Base-by-base conservation (phyloP, 2,797 vertebrate genomes). In the Hyperoplus lanceolatus region DNA sequence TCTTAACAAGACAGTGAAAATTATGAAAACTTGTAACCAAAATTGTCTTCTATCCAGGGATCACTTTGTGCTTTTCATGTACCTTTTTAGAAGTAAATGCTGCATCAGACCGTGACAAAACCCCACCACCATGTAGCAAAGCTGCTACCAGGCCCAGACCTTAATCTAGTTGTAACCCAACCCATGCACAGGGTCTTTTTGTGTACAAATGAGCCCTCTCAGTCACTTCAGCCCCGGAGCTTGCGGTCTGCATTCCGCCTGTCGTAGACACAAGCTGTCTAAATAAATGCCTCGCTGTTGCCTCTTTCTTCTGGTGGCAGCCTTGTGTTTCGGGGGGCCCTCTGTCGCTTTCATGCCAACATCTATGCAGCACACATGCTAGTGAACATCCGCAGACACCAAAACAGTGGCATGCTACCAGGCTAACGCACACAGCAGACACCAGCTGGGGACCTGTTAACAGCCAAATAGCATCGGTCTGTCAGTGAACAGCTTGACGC, bases 231-330 rank as follows among this genome's bases (percentile, higher is more conserved):
- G 87, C 89, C 89, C 81, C 29, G 69, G 72, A 93, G 82, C 83
- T 91, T 87, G 85, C 64, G 89, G 91, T 90, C 89, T 89, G 77
- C 90, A 87, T 94, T 92, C 93, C 89, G 70, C 82, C 90, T 85
- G 88, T 93, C 82, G 87, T 78, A 93, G 90, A 94, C 80, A 82
- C 93, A 92, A 91, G 92, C 92, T 94, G 94, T 95, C 93, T 90
- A 91, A 94, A 94, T 92, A 93, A 90, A 92, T 86, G 82, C 77
- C 84, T 29, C 14, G 74, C 84, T 51, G 62, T 75, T 81, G 86
- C 75, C 72, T 87, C 84, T 90, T 87, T 90, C 84, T 91, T 90
- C 92, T 86, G 84, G 81, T 92, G 90, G 89, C 87, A 90, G 90
- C 77, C 29, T 86, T 92, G 89, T 75, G 70, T 72, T 29, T 90